phyloP scores from a whole-genome alignment of 2,113 vertebrate species.

The Brachyhypopomus occidentalis region DNA sequence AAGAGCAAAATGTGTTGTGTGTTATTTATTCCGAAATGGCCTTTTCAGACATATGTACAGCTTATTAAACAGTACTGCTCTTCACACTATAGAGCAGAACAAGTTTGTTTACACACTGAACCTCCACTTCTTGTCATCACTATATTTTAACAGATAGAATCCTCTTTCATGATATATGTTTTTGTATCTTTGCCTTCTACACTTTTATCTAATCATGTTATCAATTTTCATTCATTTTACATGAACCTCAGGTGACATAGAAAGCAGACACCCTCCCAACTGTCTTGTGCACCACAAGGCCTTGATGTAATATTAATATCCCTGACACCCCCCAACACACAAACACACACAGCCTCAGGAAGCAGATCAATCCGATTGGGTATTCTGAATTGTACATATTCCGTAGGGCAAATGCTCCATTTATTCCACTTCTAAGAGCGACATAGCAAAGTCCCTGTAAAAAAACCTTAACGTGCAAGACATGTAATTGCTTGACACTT shows the following conservation, averaged over 20 bases:
- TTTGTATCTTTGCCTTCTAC: conserved; percentile 10
- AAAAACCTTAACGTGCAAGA: conserved; percentile 6
- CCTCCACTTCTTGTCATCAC: background rate
- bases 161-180: background rate
- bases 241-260: conserved; percentile 38
- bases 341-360: conserved; percentile 36
- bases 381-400: conserved; percentile 25
- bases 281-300: conserved; percentile 20
- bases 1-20: background rate
- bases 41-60: background rate
- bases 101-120: too few relatives aligned
- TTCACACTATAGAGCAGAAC: too few relatives aligned
- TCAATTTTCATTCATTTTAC: conserved; percentile 32
- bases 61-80: too few relatives aligned
- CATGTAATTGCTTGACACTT: conserved; percentile 14
- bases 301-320: conserved; percentile 52
- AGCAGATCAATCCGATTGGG: conserved; percentile 16
- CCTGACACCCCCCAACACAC: background rate
- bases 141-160: background rate
- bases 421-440: conserved; percentile 15
- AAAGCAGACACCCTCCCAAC: conserved; percentile 38
- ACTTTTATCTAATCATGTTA: conserved; percentile 7
- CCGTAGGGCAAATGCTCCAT: conserved; percentile 38
- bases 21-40: background rate
- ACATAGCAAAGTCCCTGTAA: conserved; percentile 4